Conservation (phyloP, 2,797 vertebrate species). For the Bradypodion ventrale region DNA sequence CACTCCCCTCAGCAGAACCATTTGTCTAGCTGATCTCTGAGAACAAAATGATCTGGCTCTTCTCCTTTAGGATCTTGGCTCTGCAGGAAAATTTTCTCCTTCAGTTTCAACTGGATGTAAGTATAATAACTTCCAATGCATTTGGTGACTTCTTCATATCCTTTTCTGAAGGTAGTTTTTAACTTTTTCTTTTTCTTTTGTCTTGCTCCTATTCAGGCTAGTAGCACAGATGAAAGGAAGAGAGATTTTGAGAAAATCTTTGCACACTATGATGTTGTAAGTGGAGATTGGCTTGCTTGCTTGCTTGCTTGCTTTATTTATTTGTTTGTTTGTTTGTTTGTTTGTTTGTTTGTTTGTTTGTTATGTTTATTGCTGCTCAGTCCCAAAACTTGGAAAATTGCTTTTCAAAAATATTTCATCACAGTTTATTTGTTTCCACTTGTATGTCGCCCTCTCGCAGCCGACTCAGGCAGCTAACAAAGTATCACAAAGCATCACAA, state of each 20-base stretch:
- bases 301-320: too few species aligned
- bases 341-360: background rate
- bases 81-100: conserved; percentile 96
- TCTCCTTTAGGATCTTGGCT: conserved; percentile 85
- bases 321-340: too few species aligned
- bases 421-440: background rate
- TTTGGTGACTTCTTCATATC: fast-evolving
- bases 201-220: conserved; percentile 75
- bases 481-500: too few species aligned
- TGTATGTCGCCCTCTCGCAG: too few species aligned
- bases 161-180: conserved; percentile 8
- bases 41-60: conserved; percentile 49
- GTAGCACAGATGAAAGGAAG: conserved; percentile 85
- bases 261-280: conserved; percentile 93
- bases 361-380: background rate
- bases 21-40: background rate
- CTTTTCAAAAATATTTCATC: background rate
- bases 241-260: conserved; percentile 97
- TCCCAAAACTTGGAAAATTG: background rate
- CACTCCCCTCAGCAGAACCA: background rate
- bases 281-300: too few species aligned
- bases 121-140: conserved; percentile 61
- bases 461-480: too few species aligned
- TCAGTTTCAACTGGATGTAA: conserved; percentile 94
- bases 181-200: background rate